Conservation (phyloP, 37 sponge, comb jelly and placozoan species). For the Beroe forskalii region DNA sequence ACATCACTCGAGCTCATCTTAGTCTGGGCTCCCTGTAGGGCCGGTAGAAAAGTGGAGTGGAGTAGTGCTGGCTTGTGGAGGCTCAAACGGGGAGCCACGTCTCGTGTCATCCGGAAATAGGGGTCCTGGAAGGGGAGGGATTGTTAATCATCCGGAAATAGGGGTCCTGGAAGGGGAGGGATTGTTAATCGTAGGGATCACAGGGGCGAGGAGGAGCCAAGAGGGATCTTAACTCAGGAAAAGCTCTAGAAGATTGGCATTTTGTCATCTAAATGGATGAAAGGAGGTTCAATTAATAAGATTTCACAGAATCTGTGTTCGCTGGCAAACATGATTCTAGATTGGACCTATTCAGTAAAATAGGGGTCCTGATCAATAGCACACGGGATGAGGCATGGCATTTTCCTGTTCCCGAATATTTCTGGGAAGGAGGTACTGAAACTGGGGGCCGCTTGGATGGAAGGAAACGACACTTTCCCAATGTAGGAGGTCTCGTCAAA, state of each 20-base stretch:
- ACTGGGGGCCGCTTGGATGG: conserved; percentile 94
- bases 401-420: conserved; percentile 88
- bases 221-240: too few relatives aligned
- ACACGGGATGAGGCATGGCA: conserved; percentile 95
- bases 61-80: conserved; percentile 91
- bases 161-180: conserved; percentile 77
- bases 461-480: conserved; percentile 94
- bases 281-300: too few relatives aligned
- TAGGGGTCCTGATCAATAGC: conserved; percentile 99
- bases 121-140: conserved; percentile 90
- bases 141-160: conserved; percentile 99
- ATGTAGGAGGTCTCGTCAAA: conserved; percentile 90
- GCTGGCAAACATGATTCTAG: too few relatives aligned
- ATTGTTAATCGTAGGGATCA: conserved; percentile 97
- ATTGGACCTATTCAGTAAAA: too few relatives aligned
- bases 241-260: too few relatives aligned
- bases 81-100: conserved; percentile 96
- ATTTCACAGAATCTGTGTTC: too few relatives aligned
- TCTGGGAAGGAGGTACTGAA: conserved; percentile 93
- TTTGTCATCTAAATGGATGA: too few relatives aligned
- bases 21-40: conserved; percentile 91
- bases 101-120: conserved; percentile 98
- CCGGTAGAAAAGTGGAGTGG: conserved; percentile 97
- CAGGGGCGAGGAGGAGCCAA: conserved; percentile 85
- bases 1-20: conserved; percentile 98